Conservation (phyloP, 2,113 vertebrate species). For the crab-eating macaque (Macaca fascicularis) region T2T-MFA8v1.1 NC_088375.1:212784501-212785000, state of each 20-base stretch:
- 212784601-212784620: neutral
- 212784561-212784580: no score
- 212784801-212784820: neutral
- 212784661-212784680: neutral
- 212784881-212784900: neutral
- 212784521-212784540: neutral
- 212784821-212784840: neutral
- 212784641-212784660: neutral
- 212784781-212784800: no score
- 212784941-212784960: neutral
- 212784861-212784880: neutral
- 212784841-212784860: neutral
- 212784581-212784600: neutral
- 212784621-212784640: neutral
- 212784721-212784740: neutral
- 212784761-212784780: neutral
- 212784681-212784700: neutral
- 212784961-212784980: no score
- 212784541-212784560: neutral
- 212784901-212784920: neutral
- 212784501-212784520: neutral
- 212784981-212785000: neutral
- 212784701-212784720: no score
- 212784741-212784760: neutral
- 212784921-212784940: neutral